A percentile compares a stretch with the other conserved stretches of the same genome.
Evolutionary conservation across 2,113 vertebrate species (phyloP).

Genomic region (Pandion haliaetus): DNA sequence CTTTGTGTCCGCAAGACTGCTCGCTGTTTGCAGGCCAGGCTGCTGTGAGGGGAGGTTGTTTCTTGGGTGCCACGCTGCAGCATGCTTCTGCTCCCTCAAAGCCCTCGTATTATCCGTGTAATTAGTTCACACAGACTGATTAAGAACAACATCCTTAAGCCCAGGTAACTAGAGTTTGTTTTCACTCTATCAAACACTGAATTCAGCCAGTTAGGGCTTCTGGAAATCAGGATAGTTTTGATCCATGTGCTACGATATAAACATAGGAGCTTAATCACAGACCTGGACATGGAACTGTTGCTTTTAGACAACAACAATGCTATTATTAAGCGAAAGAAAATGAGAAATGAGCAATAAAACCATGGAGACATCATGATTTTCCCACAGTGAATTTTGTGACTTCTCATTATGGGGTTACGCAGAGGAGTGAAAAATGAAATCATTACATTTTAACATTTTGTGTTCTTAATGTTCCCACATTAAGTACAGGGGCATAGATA

Average conservation of each 20-base stretch:
- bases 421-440: neutral
- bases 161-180: neutral
- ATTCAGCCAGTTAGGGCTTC: neutral
- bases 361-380: neutral
- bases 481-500: neutral
- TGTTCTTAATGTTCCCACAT: neutral
- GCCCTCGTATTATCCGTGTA: rapidly evolving
- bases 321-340: neutral
- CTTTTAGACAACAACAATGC: neutral
- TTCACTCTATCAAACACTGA: neutral
- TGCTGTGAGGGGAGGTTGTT: neutral
- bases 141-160: neutral
- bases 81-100: neutral
- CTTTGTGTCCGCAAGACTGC: neutral
- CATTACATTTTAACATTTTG: neutral
- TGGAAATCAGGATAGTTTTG: neutral
- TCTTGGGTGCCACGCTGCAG: neutral
- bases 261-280: neutral
- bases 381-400: neutral
- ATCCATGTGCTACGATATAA: neutral
- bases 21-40: rapidly evolving
- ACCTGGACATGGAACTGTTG: neutral
- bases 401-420: neutral
- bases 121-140: neutral
- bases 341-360: neutral